Percentiles rank a stretch among this genome's conserved stretches.
phyloP scores from a whole-genome alignment of 2,113 vertebrate species.

The Tragelaphus imberbis region DNA sequence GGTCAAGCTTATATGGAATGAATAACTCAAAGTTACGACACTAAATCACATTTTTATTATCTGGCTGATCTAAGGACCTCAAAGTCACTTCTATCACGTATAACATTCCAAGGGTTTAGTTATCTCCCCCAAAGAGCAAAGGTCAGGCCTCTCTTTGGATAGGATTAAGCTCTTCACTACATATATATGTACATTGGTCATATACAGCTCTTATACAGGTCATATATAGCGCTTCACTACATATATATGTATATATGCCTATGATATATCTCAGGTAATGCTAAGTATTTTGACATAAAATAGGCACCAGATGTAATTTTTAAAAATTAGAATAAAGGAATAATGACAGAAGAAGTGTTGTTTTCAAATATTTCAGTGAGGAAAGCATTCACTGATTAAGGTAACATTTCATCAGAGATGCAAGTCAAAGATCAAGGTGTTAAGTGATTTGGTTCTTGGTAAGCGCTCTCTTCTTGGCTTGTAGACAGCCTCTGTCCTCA shows the following conservation, averaged over 20 bases:
- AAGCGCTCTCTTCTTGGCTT: not conserved
- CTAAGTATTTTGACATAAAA: not conserved
- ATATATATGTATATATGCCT: not conserved
- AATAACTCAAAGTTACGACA: not conserved
- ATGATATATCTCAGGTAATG: not conserved
- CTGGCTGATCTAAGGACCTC: not conserved
- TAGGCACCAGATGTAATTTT: not conserved
- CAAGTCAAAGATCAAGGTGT: not conserved
- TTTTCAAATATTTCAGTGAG: not conserved
- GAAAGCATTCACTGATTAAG: not conserved
- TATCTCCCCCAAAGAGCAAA: not conserved
- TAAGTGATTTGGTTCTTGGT: not conserved
- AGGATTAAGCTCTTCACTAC: not conserved
- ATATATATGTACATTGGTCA: not conserved
- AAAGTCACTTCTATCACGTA: not conserved
- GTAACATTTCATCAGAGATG: not conserved
- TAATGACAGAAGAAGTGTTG: not conserved
- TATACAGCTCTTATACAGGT: not conserved
- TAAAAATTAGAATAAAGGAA: not conserved
- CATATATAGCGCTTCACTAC: not conserved
- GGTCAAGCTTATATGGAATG: not conserved
- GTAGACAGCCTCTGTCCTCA: not conserved
- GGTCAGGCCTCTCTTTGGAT: not conserved
- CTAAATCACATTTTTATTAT: not conserved
- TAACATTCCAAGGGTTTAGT: not conserved